Percentiles rank a stretch among this genome's conserved stretches.
Evolutionary conservation across 2,888 invertebrate genomes (phyloP).

Genomic region (Aphrophora alni): DNA sequence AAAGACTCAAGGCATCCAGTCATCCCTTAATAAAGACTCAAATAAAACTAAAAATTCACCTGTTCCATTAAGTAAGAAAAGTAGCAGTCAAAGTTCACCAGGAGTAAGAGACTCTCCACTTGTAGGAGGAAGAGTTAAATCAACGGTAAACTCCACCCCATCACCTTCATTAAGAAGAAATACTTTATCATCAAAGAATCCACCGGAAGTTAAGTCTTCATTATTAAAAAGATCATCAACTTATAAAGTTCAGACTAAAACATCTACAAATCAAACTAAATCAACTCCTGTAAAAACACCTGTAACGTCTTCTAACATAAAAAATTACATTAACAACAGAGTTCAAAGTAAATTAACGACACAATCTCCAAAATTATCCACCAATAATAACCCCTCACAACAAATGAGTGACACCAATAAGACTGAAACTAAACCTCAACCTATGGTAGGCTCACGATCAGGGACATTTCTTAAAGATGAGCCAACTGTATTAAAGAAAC

Average conservation of each 20-base stretch:
- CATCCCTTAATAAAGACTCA: neutral
- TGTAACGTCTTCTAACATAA: conserved; percentile 39
- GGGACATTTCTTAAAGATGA: conserved; percentile 79
- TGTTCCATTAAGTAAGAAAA: conserved; percentile 31
- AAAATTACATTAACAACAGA: conserved; percentile 41
- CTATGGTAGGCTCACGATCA: conserved; percentile 64
- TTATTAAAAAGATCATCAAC: conserved; percentile 41
- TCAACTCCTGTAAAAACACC: conserved; percentile 38
- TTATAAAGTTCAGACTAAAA: conserved; percentile 44
- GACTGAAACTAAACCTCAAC: conserved; percentile 52
- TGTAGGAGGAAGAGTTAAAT: neutral
- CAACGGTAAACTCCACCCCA: conserved; percentile 27
- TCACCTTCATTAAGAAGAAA: conserved; percentile 61
- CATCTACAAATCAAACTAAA: conserved; percentile 34
- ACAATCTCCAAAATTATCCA: conserved; percentile 36
- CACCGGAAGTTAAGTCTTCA: conserved; percentile 33
- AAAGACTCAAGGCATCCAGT: neutral
- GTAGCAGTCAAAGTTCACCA: conserved; percentile 32
- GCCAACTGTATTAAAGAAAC: conserved; percentile 66
- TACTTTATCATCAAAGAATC: conserved; percentile 32
- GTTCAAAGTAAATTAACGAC: conserved; percentile 29
- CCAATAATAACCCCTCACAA: conserved; percentile 37
- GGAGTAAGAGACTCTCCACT: conserved; percentile 29
- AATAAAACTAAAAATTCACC: conserved; percentile 20
- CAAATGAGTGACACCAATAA: conserved; percentile 17